These are phyloP conservation scores for Typhlichthys subterraneus DNA, from an alignment of 2,797 vertebrate genomes.

Conservation along the genomic window DNA sequence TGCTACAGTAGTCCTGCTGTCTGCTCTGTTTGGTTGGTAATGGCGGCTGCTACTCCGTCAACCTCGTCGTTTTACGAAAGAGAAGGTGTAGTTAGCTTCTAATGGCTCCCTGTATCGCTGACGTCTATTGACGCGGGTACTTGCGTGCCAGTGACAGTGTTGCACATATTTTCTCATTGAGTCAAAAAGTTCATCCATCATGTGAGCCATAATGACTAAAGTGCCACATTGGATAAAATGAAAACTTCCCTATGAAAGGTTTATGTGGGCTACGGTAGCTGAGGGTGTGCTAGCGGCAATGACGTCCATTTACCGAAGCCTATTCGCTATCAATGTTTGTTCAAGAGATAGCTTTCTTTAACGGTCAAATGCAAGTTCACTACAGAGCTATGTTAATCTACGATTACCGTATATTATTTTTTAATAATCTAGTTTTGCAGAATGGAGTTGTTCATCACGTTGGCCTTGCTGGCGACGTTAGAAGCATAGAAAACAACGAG, in stretches of 20 bases:
- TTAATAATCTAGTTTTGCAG: not conserved
- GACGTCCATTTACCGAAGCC: conserved; percentile 7
- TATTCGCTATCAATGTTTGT: conserved; percentile 1
- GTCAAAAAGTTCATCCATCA: conserved; percentile 65
- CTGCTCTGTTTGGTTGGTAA: conserved; percentile 58
- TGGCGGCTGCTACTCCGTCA: conserved; percentile 76
- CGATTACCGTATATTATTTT: not conserved
- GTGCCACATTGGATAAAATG: not conserved
- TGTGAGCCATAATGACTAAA: conserved; percentile 25
- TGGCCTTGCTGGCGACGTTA: conserved; percentile 1
- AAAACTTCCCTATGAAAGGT: conserved; percentile 31
- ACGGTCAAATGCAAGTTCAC: not conserved
- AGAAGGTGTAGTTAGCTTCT: conserved; percentile 79
- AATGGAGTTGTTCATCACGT: too few relatives aligned
- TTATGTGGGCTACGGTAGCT: conserved; percentile 36
- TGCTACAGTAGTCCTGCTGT: conserved; percentile 15
- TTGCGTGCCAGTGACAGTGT: conserved; percentile 84
- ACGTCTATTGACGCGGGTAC: conserved; percentile 85
- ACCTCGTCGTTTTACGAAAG: conserved; percentile 70
- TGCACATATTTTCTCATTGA: conserved; percentile 75
- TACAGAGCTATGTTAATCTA: not conserved
- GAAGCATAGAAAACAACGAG: conserved; percentile 32
- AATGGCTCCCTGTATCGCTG: conserved; percentile 84
- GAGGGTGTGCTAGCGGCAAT: conserved; percentile 39
- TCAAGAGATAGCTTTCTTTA: not conserved